Percentiles rank a stretch among this genome's conserved stretches.
phyloP scores from a whole-genome alignment of 2,888 invertebrate genomes.

The Schizotus pectinicornis region DNA sequence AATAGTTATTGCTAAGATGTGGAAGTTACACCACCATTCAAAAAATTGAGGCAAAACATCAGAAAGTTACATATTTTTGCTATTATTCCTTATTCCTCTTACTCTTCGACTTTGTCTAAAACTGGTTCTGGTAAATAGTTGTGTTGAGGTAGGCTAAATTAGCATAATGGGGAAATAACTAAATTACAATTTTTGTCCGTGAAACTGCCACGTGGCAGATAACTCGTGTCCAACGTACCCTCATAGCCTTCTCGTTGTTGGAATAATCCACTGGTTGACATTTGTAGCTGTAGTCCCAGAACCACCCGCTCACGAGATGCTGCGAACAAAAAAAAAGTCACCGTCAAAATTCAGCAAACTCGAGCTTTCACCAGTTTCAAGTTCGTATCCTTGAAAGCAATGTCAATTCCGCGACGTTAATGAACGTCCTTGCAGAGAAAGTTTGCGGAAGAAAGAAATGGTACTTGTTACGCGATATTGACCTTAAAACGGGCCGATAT shows the following conservation, averaged over 20 bases:
- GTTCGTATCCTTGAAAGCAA: constrained; percentile 35
- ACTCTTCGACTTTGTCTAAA: too few species aligned
- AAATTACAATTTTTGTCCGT: background rate
- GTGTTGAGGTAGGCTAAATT: too few species aligned
- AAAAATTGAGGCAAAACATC: too few species aligned
- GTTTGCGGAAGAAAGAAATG: constrained; percentile 42
- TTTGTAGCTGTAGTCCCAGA: constrained; percentile 86
- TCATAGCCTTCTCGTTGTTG: constrained; percentile 78
- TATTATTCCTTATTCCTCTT: too few species aligned
- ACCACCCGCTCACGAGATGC: constrained; percentile 93
- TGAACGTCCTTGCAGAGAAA: constrained; percentile 51
- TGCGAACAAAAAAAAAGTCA: constrained; percentile 62
- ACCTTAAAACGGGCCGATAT: constrained; percentile 24
- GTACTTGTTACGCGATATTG: constrained; percentile 37
- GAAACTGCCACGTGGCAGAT: background rate
- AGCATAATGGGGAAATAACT: background rate
- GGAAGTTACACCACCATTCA: too few species aligned
- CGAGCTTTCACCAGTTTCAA: constrained; percentile 6
- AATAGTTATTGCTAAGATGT: too few species aligned
- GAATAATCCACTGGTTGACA: constrained; percentile 97
- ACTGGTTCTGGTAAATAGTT: too few species aligned
- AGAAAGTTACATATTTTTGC: too few species aligned
- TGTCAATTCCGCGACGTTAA: constrained; percentile 36
- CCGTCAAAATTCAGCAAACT: background rate
- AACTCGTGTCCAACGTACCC: constrained; percentile 66